Evolutionary conservation across 2,888 invertebrate genomes (phyloP).

Genomic region (Metallyticus violacea): DNA sequence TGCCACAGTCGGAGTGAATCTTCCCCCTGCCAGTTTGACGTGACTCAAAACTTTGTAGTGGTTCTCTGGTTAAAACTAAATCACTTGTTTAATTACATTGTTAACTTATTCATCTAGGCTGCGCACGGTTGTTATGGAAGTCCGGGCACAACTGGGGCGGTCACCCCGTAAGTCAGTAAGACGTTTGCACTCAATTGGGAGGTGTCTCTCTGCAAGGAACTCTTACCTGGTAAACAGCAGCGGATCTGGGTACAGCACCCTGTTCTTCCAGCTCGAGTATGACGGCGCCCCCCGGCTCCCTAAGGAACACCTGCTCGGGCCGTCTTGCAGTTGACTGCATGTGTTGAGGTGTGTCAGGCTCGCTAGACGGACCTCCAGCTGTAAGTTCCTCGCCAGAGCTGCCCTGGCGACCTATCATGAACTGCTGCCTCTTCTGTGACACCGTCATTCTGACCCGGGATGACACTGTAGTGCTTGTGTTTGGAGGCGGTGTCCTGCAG

Average conservation of each 20-base stretch:
- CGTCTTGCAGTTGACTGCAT: not conserved
- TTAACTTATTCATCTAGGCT: too few relatives aligned
- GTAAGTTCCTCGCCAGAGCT: conserved; percentile 27
- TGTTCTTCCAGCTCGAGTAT: conserved; percentile 55
- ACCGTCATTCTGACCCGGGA: not conserved
- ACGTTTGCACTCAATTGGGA: too few relatives aligned
- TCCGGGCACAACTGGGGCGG: too few relatives aligned
- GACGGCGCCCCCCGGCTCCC: conserved; percentile 18
- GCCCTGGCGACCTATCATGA: conserved; percentile 19
- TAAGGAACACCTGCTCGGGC: not conserved
- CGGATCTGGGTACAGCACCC: conserved; percentile 73
- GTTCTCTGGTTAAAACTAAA: too few relatives aligned
- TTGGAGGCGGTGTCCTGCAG: conserved; percentile 21
- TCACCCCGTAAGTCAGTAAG: too few relatives aligned
- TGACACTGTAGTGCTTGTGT: not conserved
- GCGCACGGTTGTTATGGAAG: too few relatives aligned
- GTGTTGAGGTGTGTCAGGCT: conserved; percentile 25
- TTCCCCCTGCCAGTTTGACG: too few relatives aligned
- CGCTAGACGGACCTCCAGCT: conserved; percentile 14
- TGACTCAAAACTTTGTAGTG: too few relatives aligned
- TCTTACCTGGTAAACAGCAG: conserved; percentile 29
- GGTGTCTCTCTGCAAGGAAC: too few relatives aligned
- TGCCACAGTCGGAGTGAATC: too few relatives aligned
- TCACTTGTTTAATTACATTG: too few relatives aligned
- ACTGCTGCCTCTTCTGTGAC: conserved; percentile 7